Conservation (phyloP, 2,888 invertebrate species). For the Diaprepes abbreviatus region DNA sequence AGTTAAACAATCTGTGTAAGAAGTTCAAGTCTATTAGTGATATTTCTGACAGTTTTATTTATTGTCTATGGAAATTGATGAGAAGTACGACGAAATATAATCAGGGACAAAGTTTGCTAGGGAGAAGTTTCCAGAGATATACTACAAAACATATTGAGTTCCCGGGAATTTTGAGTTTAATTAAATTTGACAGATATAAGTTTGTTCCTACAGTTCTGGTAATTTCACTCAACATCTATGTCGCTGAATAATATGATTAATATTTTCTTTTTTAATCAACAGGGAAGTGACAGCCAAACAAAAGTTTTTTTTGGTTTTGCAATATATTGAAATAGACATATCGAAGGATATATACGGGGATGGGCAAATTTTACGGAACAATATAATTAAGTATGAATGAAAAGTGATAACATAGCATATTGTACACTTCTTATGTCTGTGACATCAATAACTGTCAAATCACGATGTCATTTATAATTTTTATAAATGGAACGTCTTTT, state of each 20-base stretch:
- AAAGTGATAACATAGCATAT: too few species aligned
- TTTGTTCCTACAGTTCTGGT: background rate
- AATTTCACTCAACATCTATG: conserved; percentile 8
- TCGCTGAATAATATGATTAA: background rate
- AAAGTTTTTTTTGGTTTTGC: too few species aligned
- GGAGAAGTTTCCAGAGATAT: background rate
- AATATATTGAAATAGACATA: too few species aligned
- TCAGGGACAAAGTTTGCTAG: conserved; percentile 5
- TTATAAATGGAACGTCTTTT: too few species aligned
- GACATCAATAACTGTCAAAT: too few species aligned
- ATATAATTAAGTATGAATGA: too few species aligned
- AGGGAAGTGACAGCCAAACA: too few species aligned
- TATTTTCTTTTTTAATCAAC: too few species aligned
- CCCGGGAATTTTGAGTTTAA: conserved; percentile 10
- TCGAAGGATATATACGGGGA: too few species aligned
- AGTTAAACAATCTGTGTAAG: background rate
- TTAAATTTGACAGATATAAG: conserved; percentile 10
- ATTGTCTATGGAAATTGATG: conserved; percentile 8
- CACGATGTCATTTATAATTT: too few species aligned
- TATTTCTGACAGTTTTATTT: conserved; percentile 21
- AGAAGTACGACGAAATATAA: conserved; percentile 1
- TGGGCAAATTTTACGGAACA: too few species aligned
- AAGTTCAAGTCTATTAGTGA: conserved; percentile 1
- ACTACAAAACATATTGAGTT: conserved; percentile 9
- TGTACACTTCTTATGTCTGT: too few species aligned